Evolutionary conservation across 2,797 vertebrate species (phyloP), one percentile per base, ranked within the genome.

Genomic region (Onychomys torridus): DNA sequence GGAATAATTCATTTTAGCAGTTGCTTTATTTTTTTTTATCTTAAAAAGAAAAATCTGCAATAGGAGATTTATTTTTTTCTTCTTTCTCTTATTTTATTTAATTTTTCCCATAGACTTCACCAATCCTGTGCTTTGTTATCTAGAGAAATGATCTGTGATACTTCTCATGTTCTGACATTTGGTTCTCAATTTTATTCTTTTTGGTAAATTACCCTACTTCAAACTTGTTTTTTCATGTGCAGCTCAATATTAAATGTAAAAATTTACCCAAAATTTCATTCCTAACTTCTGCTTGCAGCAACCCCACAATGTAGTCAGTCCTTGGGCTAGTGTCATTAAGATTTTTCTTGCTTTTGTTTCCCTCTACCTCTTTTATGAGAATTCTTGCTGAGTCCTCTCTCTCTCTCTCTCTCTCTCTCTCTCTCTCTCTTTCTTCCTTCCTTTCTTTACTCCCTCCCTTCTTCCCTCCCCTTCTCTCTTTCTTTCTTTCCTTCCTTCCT

Each of bases 231-330:
- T 61, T 69, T 40, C 2, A 69, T 81, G 40, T 86, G 76, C 57
- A 90, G 63, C 19, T 96, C 9, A 89, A 87, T 40, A 94, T n/a
- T 43, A 83, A 96, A 81, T 71, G 32, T 52, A 34, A 29, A 37
- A 29, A 12, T 92, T 61, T 90, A 63, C 14, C 2, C 32, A 91
- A 91, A 71, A 92, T 90, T 71, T 92, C 6, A 73, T 6, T 55
- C 52, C 27, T 57, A n/a, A 76, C 8, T 67, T 94, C 25, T 81
- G 9, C 69, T 8, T 82, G 65, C 55, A 67, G 49, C 21, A 86
- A 65, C 25, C 73, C 13, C 1, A 79, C 37, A 16, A 43, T 29
- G 85, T 85, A 73, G 7, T 16, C 14, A 65, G 37, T 0, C 52
- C 5, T 11, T 9, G 61, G 13, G 17, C 1, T 91, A 46, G 0